Evolutionary conservation across 2,797 vertebrate genomes (phyloP).

Genomic region (Sebastes kiyomatsui): DNA sequence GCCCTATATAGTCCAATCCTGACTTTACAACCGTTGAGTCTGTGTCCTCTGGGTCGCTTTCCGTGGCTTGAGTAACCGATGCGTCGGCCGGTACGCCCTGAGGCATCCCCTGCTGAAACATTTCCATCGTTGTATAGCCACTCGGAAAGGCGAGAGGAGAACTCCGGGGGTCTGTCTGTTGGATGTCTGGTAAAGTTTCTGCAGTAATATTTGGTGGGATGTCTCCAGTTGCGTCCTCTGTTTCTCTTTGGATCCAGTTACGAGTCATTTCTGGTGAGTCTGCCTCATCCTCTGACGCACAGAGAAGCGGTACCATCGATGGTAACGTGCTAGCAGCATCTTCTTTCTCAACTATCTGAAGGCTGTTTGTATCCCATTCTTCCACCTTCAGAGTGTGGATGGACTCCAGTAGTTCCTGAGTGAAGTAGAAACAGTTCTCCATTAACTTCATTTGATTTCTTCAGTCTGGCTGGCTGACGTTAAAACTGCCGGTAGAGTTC

Average conservation of each 20-base stretch:
- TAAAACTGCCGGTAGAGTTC: not conserved
- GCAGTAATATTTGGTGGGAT: rapidly evolving
- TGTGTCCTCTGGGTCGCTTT: constrained; percentile 9
- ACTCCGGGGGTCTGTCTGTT: not conserved
- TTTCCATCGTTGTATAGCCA: constrained; percentile 86
- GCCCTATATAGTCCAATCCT: constrained; percentile 70
- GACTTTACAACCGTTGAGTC: constrained; percentile 13
- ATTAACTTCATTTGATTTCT: not conserved
- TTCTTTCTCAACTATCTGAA: constrained; percentile 75
- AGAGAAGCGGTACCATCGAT: not conserved
- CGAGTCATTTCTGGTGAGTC: not conserved
- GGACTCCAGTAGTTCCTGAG: constrained; percentile 68
- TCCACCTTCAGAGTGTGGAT: constrained; percentile 50
- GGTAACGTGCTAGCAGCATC: rapidly evolving
- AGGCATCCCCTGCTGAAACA: constrained; percentile 77
- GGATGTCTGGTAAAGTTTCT: not conserved
- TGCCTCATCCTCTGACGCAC: not conserved
- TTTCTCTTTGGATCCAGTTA: constrained; percentile 7
- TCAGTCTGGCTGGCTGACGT: not conserved
- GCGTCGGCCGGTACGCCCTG: not conserved
- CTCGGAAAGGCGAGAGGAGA: constrained; percentile 43
- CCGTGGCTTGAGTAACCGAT: not conserved
- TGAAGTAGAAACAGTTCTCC: not conserved
- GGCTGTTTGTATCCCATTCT: constrained; percentile 73
- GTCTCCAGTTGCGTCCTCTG: not conserved